Percentiles rank a stretch among this genome's conserved stretches.
These are phyloP conservation scores for Tetanocera ferruginea DNA, from an alignment of 2,888 invertebrate genomes.

Conservation along the genomic window DNA sequence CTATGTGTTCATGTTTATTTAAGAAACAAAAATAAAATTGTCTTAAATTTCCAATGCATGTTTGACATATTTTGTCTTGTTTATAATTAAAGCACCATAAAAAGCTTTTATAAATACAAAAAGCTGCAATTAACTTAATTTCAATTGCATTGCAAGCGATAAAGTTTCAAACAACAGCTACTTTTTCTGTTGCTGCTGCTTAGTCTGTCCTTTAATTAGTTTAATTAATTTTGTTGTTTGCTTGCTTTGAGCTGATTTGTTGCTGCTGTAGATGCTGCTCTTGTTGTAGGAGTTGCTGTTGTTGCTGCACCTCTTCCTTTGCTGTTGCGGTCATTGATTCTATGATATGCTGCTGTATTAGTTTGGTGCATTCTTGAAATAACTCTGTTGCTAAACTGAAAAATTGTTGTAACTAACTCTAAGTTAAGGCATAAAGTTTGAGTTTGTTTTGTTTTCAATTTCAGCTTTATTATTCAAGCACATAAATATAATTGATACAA, in stretches of 20 bases:
- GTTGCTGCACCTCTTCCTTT: too few species aligned
- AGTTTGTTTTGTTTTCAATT: too few species aligned
- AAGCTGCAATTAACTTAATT: slow-evolving; percentile 4
- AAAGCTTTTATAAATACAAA: background rate
- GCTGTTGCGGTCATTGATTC: too few species aligned
- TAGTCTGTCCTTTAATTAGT: slow-evolving; percentile 10
- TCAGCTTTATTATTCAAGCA: background rate
- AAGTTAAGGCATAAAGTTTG: background rate
- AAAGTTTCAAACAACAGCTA: background rate
- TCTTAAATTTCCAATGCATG: too few species aligned
- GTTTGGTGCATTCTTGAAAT: too few species aligned
- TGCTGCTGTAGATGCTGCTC: background rate
- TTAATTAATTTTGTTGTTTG: background rate
- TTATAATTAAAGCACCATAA: too few species aligned
- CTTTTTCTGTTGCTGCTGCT: background rate
- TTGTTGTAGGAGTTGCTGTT: background rate
- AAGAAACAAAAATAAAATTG: too few species aligned
- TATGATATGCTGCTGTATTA: too few species aligned
- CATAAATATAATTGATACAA: background rate
- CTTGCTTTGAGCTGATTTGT: slow-evolving; percentile 3
- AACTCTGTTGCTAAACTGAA: too few species aligned
- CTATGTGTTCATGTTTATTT: too few species aligned
- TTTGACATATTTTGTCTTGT: too few species aligned
- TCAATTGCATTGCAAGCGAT: background rate
- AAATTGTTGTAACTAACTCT: too few species aligned